Evolutionary conservation across 2,888 invertebrate species (phyloP).

Genomic region (Sthenelais limicola): DNA sequence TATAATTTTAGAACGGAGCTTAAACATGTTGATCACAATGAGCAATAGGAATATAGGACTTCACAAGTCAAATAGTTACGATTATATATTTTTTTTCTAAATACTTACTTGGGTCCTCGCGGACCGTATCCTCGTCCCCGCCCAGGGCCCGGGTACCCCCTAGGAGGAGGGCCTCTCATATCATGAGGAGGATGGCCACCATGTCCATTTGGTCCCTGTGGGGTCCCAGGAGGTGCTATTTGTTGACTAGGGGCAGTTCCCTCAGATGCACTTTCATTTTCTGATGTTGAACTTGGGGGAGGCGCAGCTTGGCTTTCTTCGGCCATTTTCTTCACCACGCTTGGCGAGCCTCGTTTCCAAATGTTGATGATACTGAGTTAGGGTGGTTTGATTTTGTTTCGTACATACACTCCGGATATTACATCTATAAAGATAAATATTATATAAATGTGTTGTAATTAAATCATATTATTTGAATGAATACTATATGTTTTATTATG

Average conservation of each 20-base stretch:
- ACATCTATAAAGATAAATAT: no score
- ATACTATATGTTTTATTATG: no score
- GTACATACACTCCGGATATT: no score
- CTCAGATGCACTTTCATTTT: slow-evolving; percentile 31
- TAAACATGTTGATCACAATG: no score
- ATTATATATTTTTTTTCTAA: not conserved
- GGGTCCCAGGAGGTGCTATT: slow-evolving; percentile 10
- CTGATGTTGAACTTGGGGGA: no score
- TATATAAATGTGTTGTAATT: no score
- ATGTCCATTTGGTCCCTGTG: slow-evolving; percentile 12
- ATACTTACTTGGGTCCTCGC: slow-evolving; percentile 35
- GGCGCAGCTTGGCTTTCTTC: slow-evolving; percentile 7
- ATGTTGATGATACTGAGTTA: no score
- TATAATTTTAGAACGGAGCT: no score
- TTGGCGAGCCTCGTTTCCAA: slow-evolving; percentile 35
- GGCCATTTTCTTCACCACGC: slow-evolving; percentile 40
- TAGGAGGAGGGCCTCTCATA: slow-evolving; percentile 24
- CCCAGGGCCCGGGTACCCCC: slow-evolving; percentile 35
- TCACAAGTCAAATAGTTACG: not conserved
- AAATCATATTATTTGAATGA: no score
- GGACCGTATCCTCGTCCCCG: slow-evolving; percentile 39
- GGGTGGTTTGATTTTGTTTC: no score
- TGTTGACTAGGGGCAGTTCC: slow-evolving; percentile 4
- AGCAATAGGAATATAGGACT: no score
- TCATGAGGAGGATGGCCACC: slow-evolving; percentile 28